phyloP scores from a whole-genome alignment of 1,140 invertebrate genomes.

The Meloidogyne hapla region DNA sequence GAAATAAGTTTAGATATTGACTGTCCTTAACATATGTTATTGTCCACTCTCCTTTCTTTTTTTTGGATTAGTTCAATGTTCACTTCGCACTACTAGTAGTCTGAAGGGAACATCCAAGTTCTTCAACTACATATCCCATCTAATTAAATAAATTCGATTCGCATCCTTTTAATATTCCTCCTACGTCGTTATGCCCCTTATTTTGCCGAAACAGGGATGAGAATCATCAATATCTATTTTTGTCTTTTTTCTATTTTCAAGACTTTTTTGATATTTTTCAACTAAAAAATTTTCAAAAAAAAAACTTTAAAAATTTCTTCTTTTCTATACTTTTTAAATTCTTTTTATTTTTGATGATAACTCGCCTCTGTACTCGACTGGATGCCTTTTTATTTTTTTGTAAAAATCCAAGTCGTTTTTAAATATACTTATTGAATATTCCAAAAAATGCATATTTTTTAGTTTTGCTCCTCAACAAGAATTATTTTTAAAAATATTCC shows the following conservation, averaged over 20 bases:
- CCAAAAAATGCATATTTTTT: background rate
- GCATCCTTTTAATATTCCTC: too few species aligned
- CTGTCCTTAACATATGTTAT: too few species aligned
- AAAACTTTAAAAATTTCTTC: too few species aligned
- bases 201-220: conserved; percentile 1
- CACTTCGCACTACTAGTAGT: too few species aligned
- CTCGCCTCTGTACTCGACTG: conserved; percentile 12
- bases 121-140: too few species aligned
- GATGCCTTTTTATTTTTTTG: conserved; percentile 12
- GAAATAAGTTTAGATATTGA: too few species aligned
- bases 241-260: background rate
- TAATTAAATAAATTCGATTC: too few species aligned
- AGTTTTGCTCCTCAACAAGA: too few species aligned
- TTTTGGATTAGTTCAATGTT: too few species aligned
- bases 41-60: too few species aligned
- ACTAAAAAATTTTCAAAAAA: background rate
- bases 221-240: background rate
- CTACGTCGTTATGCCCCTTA: background rate
- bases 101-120: too few species aligned
- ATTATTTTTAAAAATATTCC: too few species aligned
- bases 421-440: background rate
- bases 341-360: conserved; percentile 1
- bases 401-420: background rate
- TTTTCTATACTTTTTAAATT: background rate
- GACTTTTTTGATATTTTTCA: background rate